Base-by-base conservation (phyloP, 2,113 vertebrate species). In the Eulemur rufifrons region DNA sequence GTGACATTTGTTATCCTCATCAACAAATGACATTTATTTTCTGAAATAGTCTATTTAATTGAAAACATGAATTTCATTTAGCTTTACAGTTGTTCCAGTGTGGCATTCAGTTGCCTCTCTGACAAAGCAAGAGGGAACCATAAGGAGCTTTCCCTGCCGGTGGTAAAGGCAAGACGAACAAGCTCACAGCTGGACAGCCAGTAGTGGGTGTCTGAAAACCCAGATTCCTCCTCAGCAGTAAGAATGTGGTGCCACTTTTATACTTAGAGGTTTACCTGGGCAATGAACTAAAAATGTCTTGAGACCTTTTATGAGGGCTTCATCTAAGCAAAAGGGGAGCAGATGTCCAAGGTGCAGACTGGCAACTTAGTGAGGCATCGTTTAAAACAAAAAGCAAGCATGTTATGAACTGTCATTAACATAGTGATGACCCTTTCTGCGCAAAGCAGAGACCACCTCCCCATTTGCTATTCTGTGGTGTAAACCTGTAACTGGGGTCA, bases 41-140 rank as follows among this genome's bases (percentile, higher is more conserved):
- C 74, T 80, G 73, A 94, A 84, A 74, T 4, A 52, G 27, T 83
- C 21, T 78, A 37, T 37, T 93, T 89, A 66, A 47, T 80, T 45
- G 52, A 81, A 96, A 76, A 21, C 52, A 59, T n/a, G 18, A 80
- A 39, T 80, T 90, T 74, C 69, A 12, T 66, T 91, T 86, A 89
- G 61, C 64, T 77, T 78, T 45, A 76, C 37, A 59, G 42, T 23
- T 88, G 56, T 66, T 94, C 34, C 9, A 42, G n/a, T 20, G 54
- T 86, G 66, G 54, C 61, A 61, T 56, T 85, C 20, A 74, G 66
- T 32, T 6, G 27, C 32, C 42, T 39, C 12, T 12, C 37, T 13
- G 27, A 64, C 32, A 69, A 84, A 89, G 66, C 29, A 45, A 45
- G 52, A 82, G 56, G 42, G 12, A 42, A 54, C 2, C 5, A 5